Conservation (phyloP, 2,888 invertebrate genomes). For the Trachelus iudaicus region DNA sequence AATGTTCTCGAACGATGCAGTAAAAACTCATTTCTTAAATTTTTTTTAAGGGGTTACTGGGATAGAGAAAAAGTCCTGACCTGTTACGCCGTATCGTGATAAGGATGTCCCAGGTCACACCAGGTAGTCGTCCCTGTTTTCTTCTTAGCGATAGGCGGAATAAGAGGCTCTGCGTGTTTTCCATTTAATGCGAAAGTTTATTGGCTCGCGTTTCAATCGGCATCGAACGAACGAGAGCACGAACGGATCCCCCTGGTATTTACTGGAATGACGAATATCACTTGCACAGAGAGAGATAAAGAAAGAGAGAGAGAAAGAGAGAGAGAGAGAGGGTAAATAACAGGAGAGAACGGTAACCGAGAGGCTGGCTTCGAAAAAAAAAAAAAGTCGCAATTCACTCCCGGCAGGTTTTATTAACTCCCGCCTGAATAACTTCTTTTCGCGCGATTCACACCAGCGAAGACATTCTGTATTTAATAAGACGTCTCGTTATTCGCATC, state of each 20-base stretch:
- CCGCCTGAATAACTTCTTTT: constrained; percentile 50
- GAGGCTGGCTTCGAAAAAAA: neutral
- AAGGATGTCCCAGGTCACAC: neutral
- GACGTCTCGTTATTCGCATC: constrained; percentile 36
- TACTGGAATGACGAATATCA: neutral
- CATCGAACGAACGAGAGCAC: neutral
- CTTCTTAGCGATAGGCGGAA: neutral
- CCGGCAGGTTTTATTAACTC: constrained; percentile 45
- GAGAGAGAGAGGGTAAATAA: constrained; percentile 1
- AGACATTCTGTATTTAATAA: constrained; percentile 46
- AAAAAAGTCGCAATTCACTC: constrained; percentile 20
- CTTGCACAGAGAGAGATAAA: neutral
- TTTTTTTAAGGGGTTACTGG: neutral
- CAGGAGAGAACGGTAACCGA: neutral
- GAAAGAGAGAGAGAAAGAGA: constrained; percentile 5
- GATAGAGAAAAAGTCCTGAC: neutral
- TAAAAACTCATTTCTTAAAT: neutral
- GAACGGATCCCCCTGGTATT: neutral
- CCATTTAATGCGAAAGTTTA: neutral
- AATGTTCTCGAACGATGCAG: neutral
- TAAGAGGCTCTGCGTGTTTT: neutral
- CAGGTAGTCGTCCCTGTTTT: neutral
- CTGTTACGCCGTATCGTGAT: neutral
- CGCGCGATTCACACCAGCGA: constrained; percentile 37
- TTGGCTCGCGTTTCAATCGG: neutral